Conservation (phyloP, 2,113 vertebrate genomes). For the Epinephelus moara region DNA sequence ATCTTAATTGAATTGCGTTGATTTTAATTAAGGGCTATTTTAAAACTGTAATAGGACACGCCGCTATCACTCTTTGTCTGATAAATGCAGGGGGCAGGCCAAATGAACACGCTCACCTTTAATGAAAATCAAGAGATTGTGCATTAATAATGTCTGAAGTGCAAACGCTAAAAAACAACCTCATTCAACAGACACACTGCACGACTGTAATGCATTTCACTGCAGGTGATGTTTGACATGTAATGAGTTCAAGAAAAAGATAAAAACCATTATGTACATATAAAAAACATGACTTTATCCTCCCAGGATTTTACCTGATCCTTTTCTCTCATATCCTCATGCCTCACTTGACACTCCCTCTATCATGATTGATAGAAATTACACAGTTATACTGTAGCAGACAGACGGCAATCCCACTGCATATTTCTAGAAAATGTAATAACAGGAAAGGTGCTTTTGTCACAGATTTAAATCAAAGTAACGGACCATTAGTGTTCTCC, state of each 20-base stretch:
- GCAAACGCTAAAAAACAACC: not conserved
- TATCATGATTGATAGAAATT: slow-evolving; percentile 69
- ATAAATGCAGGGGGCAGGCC: slow-evolving; percentile 55
- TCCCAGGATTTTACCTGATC: slow-evolving; percentile 34
- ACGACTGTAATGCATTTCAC: not conserved
- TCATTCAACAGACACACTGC: not conserved
- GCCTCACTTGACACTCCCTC: slow-evolving; percentile 24
- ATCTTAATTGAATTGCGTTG: slow-evolving; percentile 74
- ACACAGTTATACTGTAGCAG: slow-evolving; percentile 26
- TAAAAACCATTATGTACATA: slow-evolving; percentile 17
- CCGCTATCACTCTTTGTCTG: slow-evolving; percentile 43
- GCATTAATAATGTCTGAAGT: slow-evolving; percentile 32
- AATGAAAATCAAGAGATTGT: slow-evolving; percentile 50
- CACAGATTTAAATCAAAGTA: slow-evolving; percentile 74
- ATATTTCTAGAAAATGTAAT: slow-evolving; percentile 66
- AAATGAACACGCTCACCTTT: slow-evolving; percentile 23
- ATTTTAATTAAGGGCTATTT: slow-evolving; percentile 75
- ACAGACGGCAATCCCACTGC: slow-evolving; percentile 48
- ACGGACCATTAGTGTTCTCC: slow-evolving; percentile 70
- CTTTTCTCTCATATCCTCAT: slow-evolving; percentile 14
- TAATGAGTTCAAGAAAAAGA: slow-evolving; percentile 27
- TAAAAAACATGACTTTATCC: slow-evolving; percentile 41
- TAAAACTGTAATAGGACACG: slow-evolving; percentile 50
- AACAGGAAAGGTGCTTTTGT: slow-evolving; percentile 68
- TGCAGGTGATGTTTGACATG: slow-evolving; percentile 35